Conservation (phyloP, 2,888 invertebrate species). For the Dicyrtoma fusca region DNA sequence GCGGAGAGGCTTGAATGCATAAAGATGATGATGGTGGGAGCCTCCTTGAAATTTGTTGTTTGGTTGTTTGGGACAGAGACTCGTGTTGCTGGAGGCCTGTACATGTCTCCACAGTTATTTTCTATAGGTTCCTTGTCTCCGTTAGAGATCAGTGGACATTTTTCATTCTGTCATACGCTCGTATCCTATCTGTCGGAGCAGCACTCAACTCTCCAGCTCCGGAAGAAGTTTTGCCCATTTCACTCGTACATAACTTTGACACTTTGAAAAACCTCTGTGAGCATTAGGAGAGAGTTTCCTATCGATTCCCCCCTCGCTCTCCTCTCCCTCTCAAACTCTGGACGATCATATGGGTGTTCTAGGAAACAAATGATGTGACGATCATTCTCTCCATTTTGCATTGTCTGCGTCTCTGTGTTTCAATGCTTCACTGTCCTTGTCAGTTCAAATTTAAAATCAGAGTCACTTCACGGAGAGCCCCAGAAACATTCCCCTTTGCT, state of each 20-base stretch:
- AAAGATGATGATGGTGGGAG: conserved; percentile 14
- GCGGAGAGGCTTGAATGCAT: conserved; percentile 6
- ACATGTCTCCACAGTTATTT: not conserved
- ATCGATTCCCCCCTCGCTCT: conserved; percentile 1
- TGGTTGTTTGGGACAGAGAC: not conserved
- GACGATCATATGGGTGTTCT: not conserved
- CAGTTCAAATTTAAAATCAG: conserved; percentile 16
- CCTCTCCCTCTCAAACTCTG: not conserved
- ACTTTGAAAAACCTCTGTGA: conserved; percentile 23
- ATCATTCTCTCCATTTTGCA: conserved; percentile 23
- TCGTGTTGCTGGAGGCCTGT: not conserved
- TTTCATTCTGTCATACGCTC: conserved; percentile 36
- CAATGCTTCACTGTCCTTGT: not conserved
- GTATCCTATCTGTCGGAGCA: conserved; percentile 37
- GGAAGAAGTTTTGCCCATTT: conserved; percentile 29
- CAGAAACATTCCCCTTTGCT: no score
- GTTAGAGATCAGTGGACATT: conserved; percentile 34
- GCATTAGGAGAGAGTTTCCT: conserved; percentile 2
- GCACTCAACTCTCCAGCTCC: conserved; percentile 33
- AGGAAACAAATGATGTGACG: conserved; percentile 13
- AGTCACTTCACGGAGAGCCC: conserved; percentile 23
- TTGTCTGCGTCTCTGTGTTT: not conserved
- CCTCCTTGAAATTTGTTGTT: conserved; percentile 3
- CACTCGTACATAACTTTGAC: conserved; percentile 26
- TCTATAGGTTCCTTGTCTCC: conserved; percentile 18